Evolutionary conservation across 2,113 vertebrate genomes (phyloP).

Genomic region (Pandion haliaetus): DNA sequence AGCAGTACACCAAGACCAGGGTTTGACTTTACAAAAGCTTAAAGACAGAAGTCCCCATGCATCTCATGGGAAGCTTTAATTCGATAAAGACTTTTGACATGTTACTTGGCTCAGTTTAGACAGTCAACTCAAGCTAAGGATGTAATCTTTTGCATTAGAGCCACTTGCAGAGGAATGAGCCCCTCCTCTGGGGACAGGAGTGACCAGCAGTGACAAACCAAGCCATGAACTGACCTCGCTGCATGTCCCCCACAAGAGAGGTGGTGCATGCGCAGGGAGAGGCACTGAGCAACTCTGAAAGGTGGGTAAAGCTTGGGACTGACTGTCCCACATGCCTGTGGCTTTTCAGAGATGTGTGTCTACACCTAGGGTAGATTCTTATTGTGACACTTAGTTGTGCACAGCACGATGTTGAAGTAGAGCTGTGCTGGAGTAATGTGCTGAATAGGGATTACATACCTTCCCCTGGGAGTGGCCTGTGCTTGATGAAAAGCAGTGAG

Average conservation of each 20-base stretch:
- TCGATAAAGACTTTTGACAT: neutral
- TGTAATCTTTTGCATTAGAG: neutral
- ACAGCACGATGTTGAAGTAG: neutral
- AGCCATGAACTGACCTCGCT: neutral
- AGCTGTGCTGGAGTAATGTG: neutral
- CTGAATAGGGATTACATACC: neutral
- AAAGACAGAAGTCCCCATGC: fast-evolving
- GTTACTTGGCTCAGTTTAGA: neutral
- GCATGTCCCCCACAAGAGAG: neutral
- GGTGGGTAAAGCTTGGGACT: neutral
- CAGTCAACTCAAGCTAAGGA: neutral
- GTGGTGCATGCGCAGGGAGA: neutral
- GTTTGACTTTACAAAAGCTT: neutral
- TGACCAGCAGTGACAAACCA: neutral
- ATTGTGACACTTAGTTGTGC: neutral
- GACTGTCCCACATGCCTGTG: fast-evolving
- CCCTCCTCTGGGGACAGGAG: neutral
- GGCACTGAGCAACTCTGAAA: neutral
- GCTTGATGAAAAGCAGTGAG: neutral
- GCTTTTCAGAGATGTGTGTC: neutral
- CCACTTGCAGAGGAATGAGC: neutral
- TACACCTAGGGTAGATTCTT: neutral
- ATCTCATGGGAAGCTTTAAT: neutral
- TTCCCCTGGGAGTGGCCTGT: neutral
- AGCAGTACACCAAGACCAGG: neutral